These are phyloP conservation scores for Pseudeuparius sepicola DNA, from an alignment of 2,888 invertebrate genomes.

Conservation along the genomic window DNA sequence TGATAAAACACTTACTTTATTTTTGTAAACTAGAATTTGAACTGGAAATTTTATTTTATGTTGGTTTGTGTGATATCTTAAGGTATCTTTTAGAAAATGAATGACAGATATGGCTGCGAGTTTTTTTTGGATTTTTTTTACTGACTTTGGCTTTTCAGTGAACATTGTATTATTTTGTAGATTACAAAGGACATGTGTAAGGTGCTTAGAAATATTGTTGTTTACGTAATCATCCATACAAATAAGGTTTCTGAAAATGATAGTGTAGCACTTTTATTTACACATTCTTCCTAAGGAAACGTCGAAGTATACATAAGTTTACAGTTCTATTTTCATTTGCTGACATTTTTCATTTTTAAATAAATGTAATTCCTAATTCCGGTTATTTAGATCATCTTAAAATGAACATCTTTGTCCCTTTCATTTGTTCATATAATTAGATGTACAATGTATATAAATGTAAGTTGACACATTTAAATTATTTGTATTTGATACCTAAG, in stretches of 20 bases:
- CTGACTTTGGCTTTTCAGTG: constrained; percentile 18
- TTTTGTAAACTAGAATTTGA: constrained; percentile 18
- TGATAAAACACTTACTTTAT: too few relatives aligned
- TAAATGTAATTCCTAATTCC: constrained; percentile 14
- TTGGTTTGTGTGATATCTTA: constrained; percentile 20
- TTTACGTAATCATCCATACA: too few relatives aligned
- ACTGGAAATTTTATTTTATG: constrained; percentile 14
- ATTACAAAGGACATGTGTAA: constrained; percentile 22
- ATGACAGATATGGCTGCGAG: constrained; percentile 12
- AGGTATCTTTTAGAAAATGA: constrained; percentile 19
- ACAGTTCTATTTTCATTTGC: too few relatives aligned
- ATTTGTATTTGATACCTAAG: constrained; percentile 1
- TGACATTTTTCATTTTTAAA: constrained; percentile 16
- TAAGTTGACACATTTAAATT: constrained; percentile 10
- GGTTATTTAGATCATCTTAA: too few relatives aligned
- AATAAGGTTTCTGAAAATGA: too few relatives aligned
- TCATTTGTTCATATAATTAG: constrained; percentile 25
- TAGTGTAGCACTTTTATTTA: too few relatives aligned
- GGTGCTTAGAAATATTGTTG: constrained; percentile 24
- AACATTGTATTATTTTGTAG: constrained; percentile 25
- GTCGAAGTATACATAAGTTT: too few relatives aligned
- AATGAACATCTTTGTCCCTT: too few relatives aligned
- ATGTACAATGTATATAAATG: constrained; percentile 27
- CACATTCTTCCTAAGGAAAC: too few relatives aligned
- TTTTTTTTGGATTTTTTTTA: constrained; percentile 18